Evolutionary conservation across 1,140 invertebrate species (phyloP).

Genomic region (Euura saliciscinereae): DNA sequence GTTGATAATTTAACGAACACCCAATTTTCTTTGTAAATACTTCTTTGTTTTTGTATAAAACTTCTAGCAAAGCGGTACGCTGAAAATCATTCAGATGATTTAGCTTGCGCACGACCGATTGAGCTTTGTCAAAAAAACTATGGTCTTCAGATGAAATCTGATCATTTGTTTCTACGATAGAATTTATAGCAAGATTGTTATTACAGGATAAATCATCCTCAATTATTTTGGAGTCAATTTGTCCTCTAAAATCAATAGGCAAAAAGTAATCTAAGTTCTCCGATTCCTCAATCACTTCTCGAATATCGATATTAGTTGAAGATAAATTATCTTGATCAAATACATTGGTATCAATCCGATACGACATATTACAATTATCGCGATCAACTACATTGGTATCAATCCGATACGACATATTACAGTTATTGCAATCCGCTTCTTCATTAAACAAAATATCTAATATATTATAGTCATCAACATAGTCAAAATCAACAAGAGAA

Average conservation of each 20-base stretch:
- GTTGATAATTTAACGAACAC: constrained; percentile 16
- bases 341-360: too few relatives aligned
- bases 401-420: too few relatives aligned
- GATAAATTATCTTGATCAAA: neutral
- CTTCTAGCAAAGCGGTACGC: neutral
- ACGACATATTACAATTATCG: too few relatives aligned
- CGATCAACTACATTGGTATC: too few relatives aligned
- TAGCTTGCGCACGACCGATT: neutral
- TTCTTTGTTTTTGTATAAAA: neutral
- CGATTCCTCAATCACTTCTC: neutral
- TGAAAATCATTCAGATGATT: neutral
- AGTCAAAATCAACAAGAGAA: too few relatives aligned
- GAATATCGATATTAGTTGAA: neutral
- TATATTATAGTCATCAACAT: too few relatives aligned
- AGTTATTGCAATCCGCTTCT: too few relatives aligned
- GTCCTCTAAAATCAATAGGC: neutral
- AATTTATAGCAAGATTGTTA: neutral
- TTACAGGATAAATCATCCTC: neutral
- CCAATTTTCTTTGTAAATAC: constrained; percentile 17
- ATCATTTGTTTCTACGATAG: neutral
- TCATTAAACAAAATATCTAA: too few relatives aligned
- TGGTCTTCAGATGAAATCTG: neutral
- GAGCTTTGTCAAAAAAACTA: neutral
- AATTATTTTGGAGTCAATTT: neutral
- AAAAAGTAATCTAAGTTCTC: neutral